phyloP scores from a whole-genome alignment of 2,113 vertebrate species.

The Colaptes auratus region DNA sequence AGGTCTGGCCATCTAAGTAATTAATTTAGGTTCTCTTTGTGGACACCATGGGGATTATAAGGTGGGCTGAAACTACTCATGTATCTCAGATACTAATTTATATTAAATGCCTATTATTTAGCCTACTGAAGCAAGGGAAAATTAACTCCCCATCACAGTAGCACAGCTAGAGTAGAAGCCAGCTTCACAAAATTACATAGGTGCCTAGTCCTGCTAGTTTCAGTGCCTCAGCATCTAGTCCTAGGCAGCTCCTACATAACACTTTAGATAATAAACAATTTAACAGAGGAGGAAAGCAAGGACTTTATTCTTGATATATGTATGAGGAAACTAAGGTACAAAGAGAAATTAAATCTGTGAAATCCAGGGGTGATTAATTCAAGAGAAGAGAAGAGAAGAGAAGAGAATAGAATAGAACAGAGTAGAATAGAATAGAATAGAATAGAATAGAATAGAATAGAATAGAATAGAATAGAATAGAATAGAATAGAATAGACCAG shows the following conservation, averaged over 20 bases:
- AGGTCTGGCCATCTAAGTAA: slow-evolving; percentile 41
- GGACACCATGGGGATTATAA: slow-evolving; percentile 25
- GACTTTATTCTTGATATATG: background rate
- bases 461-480: no score
- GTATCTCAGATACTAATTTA: slow-evolving; percentile 38
- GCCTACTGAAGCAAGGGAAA: background rate
- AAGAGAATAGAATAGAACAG: no score
- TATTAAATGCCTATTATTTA: slow-evolving; percentile 44
- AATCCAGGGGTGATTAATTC: background rate
- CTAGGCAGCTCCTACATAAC: background rate
- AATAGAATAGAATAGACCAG: no score
- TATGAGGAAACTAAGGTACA: background rate
- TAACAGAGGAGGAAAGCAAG: background rate
- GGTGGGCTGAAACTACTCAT: slow-evolving; percentile 23
- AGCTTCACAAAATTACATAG: background rate
- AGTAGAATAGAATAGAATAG: no score
- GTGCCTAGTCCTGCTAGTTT: background rate
- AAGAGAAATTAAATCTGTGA: background rate
- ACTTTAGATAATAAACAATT: background rate
- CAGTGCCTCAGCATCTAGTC: background rate
- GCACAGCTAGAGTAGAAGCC: background rate
- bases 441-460: no score
- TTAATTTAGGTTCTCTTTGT: slow-evolving; percentile 46
- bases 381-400: no score
- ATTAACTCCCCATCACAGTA: background rate